Conservation (phyloP, 2,797 vertebrate genomes). For the Microchirus variegatus region DNA sequence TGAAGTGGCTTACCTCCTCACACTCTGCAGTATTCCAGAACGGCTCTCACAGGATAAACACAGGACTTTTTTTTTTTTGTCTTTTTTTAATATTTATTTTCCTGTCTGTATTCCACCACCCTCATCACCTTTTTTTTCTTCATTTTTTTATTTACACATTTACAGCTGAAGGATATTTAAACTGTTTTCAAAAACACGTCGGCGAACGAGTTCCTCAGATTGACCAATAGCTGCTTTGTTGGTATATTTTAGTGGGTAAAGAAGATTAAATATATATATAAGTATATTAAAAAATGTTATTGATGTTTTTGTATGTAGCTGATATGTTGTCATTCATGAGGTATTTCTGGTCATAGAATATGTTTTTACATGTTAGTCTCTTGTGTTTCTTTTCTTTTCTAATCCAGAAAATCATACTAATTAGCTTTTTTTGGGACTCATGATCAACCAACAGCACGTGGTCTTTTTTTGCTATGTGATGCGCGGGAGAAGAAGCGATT, state of each 20-base stretch:
- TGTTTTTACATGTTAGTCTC: constrained; percentile 84
- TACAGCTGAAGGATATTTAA: constrained; percentile 87
- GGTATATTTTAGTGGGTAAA: constrained; percentile 82
- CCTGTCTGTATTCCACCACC: constrained; percentile 31
- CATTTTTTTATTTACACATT: constrained; percentile 71
- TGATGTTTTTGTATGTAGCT: constrained; percentile 83
- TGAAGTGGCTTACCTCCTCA: constrained; percentile 73
- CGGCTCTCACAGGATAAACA: constrained; percentile 72
- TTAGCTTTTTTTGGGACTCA: constrained; percentile 74
- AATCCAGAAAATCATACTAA: constrained; percentile 80
- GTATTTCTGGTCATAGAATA: constrained; percentile 78
- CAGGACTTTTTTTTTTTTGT: constrained; percentile 61
- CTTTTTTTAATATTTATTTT: constrained; percentile 74
- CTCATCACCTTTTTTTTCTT: neutral
- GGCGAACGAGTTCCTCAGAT: constrained; percentile 85
- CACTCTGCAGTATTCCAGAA: constrained; percentile 81
- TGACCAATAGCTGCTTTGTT: constrained; percentile 96
- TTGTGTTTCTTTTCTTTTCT: constrained; percentile 78
- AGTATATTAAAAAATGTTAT: constrained; percentile 80
- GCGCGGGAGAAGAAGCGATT: constrained; percentile 55
- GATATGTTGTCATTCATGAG: constrained; percentile 81
- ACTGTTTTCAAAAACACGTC: constrained; percentile 73
- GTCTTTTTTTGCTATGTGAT: constrained; percentile 63
- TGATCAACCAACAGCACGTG: constrained; percentile 80
- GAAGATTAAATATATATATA: constrained; percentile 66